These are phyloP conservation scores for Menidia menidia DNA, from an alignment of 2,797 vertebrate species.

Conservation along the genomic window DNA sequence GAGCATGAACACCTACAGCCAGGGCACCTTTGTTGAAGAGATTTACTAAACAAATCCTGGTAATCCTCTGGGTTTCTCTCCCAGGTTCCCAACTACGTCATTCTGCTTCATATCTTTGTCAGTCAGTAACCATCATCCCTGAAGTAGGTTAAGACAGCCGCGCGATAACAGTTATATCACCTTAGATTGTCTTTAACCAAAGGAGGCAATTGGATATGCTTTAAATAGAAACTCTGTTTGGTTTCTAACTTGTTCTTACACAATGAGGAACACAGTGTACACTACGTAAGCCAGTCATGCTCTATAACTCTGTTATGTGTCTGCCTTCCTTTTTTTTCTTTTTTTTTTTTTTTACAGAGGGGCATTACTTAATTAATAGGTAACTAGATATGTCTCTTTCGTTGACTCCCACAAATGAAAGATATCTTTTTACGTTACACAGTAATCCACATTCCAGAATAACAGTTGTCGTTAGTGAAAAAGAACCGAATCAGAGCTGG, in stretches of 20 bases:
- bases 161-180: constrained; percentile 40
- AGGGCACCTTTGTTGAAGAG: constrained; percentile 72
- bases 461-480: neutral
- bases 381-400: no score
- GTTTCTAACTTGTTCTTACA: constrained; percentile 27
- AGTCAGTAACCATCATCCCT: constrained; percentile 56
- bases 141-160: constrained; percentile 42
- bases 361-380: neutral
- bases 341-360: neutral
- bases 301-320: neutral
- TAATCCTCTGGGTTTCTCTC: constrained; percentile 74
- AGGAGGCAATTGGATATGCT: constrained; percentile 6
- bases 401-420: no score
- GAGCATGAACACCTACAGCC: constrained; percentile 53
- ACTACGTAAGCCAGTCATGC: neutral
- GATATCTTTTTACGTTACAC: neutral
- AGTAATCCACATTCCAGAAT: neutral
- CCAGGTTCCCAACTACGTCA: constrained; percentile 65
- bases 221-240: constrained; percentile 30
- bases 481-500: neutral
- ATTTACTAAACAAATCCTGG: constrained; percentile 79
- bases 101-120: constrained; percentile 61
- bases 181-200: constrained; percentile 33
- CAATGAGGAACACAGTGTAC: constrained; percentile 8
- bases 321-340: neutral